Evolutionary conservation across 2,888 invertebrate genomes (phyloP), one percentile per base, ranked within the genome.

Genomic region (Pecten maximus): DNA sequence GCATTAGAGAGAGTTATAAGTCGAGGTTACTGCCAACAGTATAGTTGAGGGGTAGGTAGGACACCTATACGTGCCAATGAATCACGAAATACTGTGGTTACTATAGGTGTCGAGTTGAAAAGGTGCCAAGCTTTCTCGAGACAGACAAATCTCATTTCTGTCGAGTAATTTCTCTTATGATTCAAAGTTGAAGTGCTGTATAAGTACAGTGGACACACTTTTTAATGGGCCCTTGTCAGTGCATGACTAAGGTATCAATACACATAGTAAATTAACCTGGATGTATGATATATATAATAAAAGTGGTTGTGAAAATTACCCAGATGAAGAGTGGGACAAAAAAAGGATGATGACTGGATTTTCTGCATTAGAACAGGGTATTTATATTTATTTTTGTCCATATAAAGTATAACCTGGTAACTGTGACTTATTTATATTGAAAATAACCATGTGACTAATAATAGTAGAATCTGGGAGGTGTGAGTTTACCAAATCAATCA

Each of bases 71-170:
- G 50, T 54, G 12, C 19, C 50, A 54, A 16, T 74, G 60, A 74
- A 15, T 74, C 60, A 74, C 60, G n/a, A 74, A 23, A 74, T 74
- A 28, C 60, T 74, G 28, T 74, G 12, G 19, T 19, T 3, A 28
- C 60, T 74, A 28, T 28, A 74, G 60, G 60, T 74, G 60, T 74
- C 4, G 60, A 74, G 60, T 74, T 74, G 60, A 74, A 74, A 16
- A 74, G 60, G 60, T 28, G 60, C 60, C 60, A 74, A 74, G 60
- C 60, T 74, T 28, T 74, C 60, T 74, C 44, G 60, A 74, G 60
- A 74, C 60, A 74, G 60, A 74, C 28, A 74, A 74, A 74, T 28
- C 60, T 74, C 15, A 28, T 74, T 74, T 74, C 60, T 74, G 28
- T 74, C 28, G 28, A 74, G 60, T 74, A 74, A 28, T 44, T 74